These are phyloP conservation scores for Caenorhabditis sulstoni DNA, from an alignment of 2,888 invertebrate species.

Conservation along the genomic window DNA sequence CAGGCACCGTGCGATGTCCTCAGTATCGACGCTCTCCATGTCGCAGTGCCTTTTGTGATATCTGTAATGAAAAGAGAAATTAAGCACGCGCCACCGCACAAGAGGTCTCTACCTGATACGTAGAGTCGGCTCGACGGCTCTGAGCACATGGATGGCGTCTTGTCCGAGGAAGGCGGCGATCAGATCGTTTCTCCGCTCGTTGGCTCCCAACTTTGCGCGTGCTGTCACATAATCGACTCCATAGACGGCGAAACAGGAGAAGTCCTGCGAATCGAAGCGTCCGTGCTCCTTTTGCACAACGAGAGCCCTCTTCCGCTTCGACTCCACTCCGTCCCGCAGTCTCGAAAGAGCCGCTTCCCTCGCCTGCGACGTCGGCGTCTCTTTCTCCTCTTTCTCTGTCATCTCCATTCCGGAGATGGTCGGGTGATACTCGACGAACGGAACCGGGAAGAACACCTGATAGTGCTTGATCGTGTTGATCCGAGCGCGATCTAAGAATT, in stretches of 20 bases:
- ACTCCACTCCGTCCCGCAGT: slow-evolving; percentile 67
- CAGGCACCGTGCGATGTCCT: slow-evolving; percentile 73
- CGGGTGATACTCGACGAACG: slow-evolving; percentile 91
- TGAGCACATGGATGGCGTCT: slow-evolving; percentile 73
- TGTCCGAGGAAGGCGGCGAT: slow-evolving; percentile 75
- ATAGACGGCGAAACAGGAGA: slow-evolving; percentile 88
- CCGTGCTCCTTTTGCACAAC: slow-evolving; percentile 71
- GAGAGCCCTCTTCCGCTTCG: slow-evolving; percentile 65
- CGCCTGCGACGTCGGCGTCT: slow-evolving; percentile 48
- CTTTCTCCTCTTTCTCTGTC: slow-evolving; percentile 62
- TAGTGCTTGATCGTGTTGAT: slow-evolving; percentile 93
- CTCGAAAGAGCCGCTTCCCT: slow-evolving; percentile 65
- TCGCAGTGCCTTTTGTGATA: slow-evolving; percentile 74
- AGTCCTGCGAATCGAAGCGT: slow-evolving; percentile 87
- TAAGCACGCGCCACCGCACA: neutral
- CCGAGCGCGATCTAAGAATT: slow-evolving; percentile 93
- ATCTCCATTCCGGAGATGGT: slow-evolving; percentile 80
- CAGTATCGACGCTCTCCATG: slow-evolving; percentile 65
- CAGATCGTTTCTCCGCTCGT: slow-evolving; percentile 69
- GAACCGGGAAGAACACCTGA: slow-evolving; percentile 93
- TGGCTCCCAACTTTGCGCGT: slow-evolving; percentile 58
- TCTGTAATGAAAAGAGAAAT: slow-evolving; percentile 48
- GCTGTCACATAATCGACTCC: slow-evolving; percentile 85
- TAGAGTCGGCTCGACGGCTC: slow-evolving; percentile 78
- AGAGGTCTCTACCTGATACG: slow-evolving; percentile 66